Percentiles rank a stretch among this genome's conserved stretches.
These are phyloP conservation scores for Bedellia somnulentella DNA, from an alignment of 2,888 invertebrate species.

Conservation along the genomic window DNA sequence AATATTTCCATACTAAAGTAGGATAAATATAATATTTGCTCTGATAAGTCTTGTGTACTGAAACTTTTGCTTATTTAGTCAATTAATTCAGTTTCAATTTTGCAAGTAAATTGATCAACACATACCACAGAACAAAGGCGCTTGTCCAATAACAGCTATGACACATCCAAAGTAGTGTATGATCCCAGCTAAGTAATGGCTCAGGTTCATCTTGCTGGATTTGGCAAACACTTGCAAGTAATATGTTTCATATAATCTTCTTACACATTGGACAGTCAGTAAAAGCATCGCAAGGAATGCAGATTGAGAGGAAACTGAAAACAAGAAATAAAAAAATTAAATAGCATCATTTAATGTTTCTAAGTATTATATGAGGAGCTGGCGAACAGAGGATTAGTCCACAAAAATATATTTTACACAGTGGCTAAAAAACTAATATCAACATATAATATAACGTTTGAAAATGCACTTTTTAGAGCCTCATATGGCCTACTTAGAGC, in stretches of 20 bases:
- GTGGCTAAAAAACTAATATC: no score
- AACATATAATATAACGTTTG: no score
- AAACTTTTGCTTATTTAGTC: no score
- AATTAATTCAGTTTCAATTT: no score
- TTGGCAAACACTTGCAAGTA: slow-evolving; percentile 79
- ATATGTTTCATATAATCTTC: slow-evolving; percentile 81
- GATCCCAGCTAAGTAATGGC: slow-evolving; percentile 76
- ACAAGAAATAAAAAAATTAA: slow-evolving; percentile 6
- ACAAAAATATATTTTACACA: no score
- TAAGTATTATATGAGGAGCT: not conserved
- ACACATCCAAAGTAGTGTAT: slow-evolving; percentile 75
- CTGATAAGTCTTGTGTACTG: no score
- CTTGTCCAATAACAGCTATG: slow-evolving; percentile 68
- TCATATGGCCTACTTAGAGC: no score
- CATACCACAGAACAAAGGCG: slow-evolving; percentile 67
- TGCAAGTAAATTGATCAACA: no score
- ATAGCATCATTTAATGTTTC: not conserved
- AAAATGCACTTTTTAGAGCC: no score
- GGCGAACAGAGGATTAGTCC: not conserved
- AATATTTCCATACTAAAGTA: no score
- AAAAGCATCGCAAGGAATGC: slow-evolving; percentile 64
- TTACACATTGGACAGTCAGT: slow-evolving; percentile 68
- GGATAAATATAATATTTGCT: no score
- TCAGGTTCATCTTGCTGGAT: slow-evolving; percentile 74
- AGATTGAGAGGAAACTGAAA: slow-evolving; percentile 62